These are phyloP conservation scores for Pristionchus fissidentatus DNA, from an alignment of 2,888 invertebrate species.

Conservation along the genomic window DNA sequence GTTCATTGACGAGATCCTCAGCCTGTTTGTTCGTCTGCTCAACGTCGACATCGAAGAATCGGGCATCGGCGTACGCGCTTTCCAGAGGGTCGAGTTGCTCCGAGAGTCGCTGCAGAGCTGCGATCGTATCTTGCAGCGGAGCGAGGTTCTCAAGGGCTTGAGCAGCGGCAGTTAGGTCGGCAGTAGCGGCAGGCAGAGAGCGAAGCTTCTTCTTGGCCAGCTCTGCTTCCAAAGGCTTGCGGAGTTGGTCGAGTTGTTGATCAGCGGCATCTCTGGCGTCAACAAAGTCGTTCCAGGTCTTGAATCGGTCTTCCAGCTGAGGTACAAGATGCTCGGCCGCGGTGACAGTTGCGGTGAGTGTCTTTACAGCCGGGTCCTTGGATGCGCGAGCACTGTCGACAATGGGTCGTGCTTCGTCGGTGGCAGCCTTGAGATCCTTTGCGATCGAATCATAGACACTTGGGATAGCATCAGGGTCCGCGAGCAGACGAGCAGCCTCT, in stretches of 20 bases:
- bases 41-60: constrained; percentile 67
- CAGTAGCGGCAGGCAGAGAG: constrained; percentile 50
- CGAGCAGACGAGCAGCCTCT: constrained; percentile 51
- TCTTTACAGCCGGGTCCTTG: not conserved
- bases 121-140: constrained; percentile 54
- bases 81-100: constrained; percentile 57
- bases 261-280: constrained; percentile 60
- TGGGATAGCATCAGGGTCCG: constrained; percentile 2
- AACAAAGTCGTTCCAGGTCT: constrained; percentile 61
- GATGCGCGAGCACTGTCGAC: not conserved
- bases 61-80: constrained; percentile 61
- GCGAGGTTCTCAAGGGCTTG: constrained; percentile 52
- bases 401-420: not conserved
- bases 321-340: constrained; percentile 48
- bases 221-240: constrained; percentile 53
- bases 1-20: constrained; percentile 50
- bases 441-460: constrained; percentile 43
- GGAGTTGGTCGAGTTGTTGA: constrained; percentile 58
- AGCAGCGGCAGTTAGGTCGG: constrained; percentile 52
- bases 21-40: constrained; percentile 64
- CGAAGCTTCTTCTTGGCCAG: constrained; percentile 49
- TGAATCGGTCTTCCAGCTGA: constrained; percentile 57
- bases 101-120: constrained; percentile 56
- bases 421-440: not conserved
- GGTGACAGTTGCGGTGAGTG: constrained; percentile 4